phyloP scores from a whole-genome alignment of 2,797 vertebrate species.

The Rhinophrynus dorsalis region DNA sequence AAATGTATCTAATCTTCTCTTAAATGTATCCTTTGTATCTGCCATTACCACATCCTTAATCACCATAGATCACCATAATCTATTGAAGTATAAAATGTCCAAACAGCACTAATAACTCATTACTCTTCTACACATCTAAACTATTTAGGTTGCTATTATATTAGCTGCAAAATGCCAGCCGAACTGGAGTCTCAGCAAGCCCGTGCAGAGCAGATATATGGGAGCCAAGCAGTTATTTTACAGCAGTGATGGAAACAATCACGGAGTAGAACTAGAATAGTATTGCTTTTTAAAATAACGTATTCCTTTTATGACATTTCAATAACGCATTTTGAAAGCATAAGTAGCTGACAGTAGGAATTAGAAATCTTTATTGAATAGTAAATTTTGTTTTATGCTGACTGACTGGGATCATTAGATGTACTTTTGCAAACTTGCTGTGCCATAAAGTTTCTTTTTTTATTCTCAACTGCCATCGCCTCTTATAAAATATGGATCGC shows the following conservation, averaged over 20 bases:
- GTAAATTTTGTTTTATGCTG: slow-evolving; percentile 50
- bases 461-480: slow-evolving; percentile 36
- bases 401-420: slow-evolving; percentile 46
- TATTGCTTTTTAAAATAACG: slow-evolving; percentile 37
- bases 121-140: too few species aligned
- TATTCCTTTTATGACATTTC: slow-evolving; percentile 48
- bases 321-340: slow-evolving; percentile 49
- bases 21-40: too few species aligned
- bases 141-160: too few species aligned
- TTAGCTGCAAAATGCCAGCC: too few species aligned
- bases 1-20: too few species aligned
- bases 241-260: slow-evolving; percentile 11
- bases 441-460: slow-evolving; percentile 47
- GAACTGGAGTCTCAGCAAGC: too few species aligned
- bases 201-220: neutral
- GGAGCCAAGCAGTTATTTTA: neutral
- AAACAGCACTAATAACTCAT: too few species aligned
- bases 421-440: slow-evolving; percentile 39
- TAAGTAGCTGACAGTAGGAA: slow-evolving; percentile 49
- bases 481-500: slow-evolving; percentile 48
- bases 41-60: too few species aligned
- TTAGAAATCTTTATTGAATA: slow-evolving; percentile 50
- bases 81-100: too few species aligned
- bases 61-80: too few species aligned
- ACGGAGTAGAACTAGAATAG: slow-evolving; percentile 16